Conservation (phyloP, 2,797 vertebrate genomes). For the Bradypodion ventrale region DNA sequence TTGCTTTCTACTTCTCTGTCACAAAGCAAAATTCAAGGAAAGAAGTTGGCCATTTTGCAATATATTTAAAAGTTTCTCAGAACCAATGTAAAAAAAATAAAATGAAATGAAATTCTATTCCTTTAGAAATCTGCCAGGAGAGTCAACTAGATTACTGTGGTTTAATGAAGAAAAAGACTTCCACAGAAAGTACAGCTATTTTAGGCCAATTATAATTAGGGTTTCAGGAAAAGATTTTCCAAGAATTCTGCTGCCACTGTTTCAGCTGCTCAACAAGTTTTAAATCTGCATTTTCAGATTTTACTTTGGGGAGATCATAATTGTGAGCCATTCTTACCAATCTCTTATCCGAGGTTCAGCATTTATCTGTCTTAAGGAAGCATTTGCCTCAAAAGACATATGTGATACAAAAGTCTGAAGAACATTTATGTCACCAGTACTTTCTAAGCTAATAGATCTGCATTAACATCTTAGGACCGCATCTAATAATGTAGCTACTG, state of each 20-base stretch:
- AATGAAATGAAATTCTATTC: too few species aligned
- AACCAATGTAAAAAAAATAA: background rate
- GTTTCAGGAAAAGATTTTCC: conserved; percentile 1
- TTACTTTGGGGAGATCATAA: conserved; percentile 2
- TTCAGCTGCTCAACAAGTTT: background rate
- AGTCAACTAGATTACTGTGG: background rate
- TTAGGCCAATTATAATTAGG: background rate
- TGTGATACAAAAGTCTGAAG: background rate
- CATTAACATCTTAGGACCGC: background rate
- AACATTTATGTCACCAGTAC: background rate
- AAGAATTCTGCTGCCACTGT: background rate
- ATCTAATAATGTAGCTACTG: background rate
- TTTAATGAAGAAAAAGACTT: conserved; percentile 1
- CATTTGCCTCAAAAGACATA: background rate
- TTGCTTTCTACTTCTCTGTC: background rate
- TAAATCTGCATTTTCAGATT: background rate
- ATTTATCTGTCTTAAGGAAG: background rate
- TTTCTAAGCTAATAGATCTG: background rate
- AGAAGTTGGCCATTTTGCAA: background rate
- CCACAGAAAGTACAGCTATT: background rate
- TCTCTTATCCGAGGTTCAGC: background rate
- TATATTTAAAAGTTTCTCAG: background rate
- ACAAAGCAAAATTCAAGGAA: background rate
- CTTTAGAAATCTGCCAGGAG: background rate
- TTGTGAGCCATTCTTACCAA: background rate